Conservation (phyloP, 2,797 vertebrate species). For the Sebastiscus tertius region DNA sequence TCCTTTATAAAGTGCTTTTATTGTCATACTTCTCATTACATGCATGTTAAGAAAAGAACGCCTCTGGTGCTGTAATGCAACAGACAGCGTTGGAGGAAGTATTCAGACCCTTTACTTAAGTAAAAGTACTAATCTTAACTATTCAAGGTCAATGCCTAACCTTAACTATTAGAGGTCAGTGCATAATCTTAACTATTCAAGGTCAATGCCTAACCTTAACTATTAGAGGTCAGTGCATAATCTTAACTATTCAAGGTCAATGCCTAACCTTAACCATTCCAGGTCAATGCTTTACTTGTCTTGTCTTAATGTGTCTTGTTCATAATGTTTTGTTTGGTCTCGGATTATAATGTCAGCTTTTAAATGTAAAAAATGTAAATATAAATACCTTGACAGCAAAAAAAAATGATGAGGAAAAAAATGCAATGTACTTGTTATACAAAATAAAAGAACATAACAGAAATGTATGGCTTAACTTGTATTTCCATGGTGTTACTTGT, state of each 20-base stretch:
- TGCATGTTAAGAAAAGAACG: neutral
- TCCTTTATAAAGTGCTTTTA: neutral
- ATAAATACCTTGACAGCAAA: neutral
- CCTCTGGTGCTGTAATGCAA: no score
- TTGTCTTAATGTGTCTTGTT: neutral
- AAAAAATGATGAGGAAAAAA: neutral
- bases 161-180: rapidly evolving
- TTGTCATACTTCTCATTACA: neutral
- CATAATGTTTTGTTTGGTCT: neutral
- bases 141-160: no score
- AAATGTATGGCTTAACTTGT: neutral
- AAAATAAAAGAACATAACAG: neutral
- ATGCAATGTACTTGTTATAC: neutral
- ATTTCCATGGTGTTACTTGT: neutral
- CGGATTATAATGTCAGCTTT: neutral
- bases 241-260: rapidly evolving
- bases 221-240: rapidly evolving
- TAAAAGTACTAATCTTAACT: no score
- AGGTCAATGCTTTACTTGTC: no score
- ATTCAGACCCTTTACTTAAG: no score
- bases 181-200: rapidly evolving
- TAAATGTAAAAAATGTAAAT: no score
- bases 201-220: no score
- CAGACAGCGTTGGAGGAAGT: no score
- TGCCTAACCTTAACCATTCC: no score